Evolutionary conservation across 2,797 vertebrate species (phyloP).

Genomic region (Tokudaia tokunoshimensis): DNA sequence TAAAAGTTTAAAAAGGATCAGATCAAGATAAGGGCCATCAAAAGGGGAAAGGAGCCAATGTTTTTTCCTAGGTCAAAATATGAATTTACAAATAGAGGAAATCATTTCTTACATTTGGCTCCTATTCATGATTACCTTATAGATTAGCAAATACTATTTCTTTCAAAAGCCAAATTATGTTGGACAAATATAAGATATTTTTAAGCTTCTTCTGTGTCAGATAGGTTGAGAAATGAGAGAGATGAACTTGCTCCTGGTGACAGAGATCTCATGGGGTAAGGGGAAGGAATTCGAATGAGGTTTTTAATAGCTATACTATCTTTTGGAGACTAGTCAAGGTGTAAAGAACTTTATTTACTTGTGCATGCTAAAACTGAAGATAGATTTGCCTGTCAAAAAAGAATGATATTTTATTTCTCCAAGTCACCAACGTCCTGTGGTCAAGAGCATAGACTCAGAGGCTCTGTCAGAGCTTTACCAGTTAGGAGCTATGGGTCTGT

Average conservation of each 20-base stretch:
- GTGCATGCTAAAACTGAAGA: background rate
- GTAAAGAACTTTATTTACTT: conserved; percentile 22
- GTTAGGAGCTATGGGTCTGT: background rate
- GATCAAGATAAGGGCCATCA: background rate
- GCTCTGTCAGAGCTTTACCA: background rate
- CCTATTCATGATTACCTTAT: conserved; percentile 11
- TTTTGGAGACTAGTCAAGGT: conserved; percentile 29
- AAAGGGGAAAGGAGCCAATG: background rate
- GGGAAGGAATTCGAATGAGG: background rate
- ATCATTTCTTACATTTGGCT: background rate
- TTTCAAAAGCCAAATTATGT: conserved; percentile 15
- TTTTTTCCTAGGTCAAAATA: background rate
- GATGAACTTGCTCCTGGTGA: background rate
- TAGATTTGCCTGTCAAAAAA: background rate
- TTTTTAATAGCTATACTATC: background rate
- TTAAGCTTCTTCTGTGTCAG: conserved; percentile 11
- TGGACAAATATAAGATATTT: background rate
- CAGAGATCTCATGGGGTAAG: background rate
- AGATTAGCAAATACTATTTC: background rate
- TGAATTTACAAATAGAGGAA: background rate
- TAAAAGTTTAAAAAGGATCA: background rate
- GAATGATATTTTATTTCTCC: background rate
- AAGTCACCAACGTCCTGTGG: background rate
- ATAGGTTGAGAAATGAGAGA: conserved; percentile 11
- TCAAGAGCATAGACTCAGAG: background rate